Percentiles rank a stretch among this genome's conserved stretches.
These are phyloP conservation scores for Vanessa atalanta DNA, from an alignment of 1,140 invertebrate species.

Conservation along the genomic window DNA sequence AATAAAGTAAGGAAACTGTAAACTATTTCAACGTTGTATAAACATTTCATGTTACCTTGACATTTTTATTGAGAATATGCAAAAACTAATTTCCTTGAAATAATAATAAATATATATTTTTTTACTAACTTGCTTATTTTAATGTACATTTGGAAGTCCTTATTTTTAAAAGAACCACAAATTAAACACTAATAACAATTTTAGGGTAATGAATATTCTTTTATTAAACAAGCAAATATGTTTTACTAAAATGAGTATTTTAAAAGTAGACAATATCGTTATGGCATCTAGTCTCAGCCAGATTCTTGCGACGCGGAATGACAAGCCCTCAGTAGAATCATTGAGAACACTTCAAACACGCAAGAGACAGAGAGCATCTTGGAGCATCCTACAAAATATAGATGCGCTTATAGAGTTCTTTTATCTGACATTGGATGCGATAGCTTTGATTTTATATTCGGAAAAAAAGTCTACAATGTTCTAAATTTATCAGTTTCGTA, in stretches of 20 bases:
- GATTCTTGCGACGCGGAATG: slow-evolving; percentile 57
- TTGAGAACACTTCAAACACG: slow-evolving; percentile 53
- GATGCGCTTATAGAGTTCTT: slow-evolving; percentile 30
- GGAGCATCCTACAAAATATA: slow-evolving; percentile 52
- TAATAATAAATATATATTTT: too few species aligned
- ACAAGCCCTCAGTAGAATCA: slow-evolving; percentile 48
- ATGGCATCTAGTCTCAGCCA: slow-evolving; percentile 38
- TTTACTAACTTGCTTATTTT: too few species aligned
- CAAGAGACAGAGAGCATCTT: slow-evolving; percentile 45
- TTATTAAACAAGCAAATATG: background rate
- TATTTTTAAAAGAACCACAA: too few species aligned
- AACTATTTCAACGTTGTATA: too few species aligned
- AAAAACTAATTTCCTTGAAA: too few species aligned
- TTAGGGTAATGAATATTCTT: too few species aligned
- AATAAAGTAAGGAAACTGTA: too few species aligned
- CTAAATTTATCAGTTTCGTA: too few species aligned
- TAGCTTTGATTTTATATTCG: background rate
- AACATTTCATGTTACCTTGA: too few species aligned
- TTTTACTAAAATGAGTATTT: background rate
- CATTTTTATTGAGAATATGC: too few species aligned
- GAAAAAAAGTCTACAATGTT: background rate
- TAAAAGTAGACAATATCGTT: slow-evolving; percentile 19
- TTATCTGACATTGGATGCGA: background rate
- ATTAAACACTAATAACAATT: too few species aligned
- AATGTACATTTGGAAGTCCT: too few species aligned